Evolutionary conservation across 2,888 invertebrate genomes (phyloP).

Genomic region (Perizoma flavofasciatum): DNA sequence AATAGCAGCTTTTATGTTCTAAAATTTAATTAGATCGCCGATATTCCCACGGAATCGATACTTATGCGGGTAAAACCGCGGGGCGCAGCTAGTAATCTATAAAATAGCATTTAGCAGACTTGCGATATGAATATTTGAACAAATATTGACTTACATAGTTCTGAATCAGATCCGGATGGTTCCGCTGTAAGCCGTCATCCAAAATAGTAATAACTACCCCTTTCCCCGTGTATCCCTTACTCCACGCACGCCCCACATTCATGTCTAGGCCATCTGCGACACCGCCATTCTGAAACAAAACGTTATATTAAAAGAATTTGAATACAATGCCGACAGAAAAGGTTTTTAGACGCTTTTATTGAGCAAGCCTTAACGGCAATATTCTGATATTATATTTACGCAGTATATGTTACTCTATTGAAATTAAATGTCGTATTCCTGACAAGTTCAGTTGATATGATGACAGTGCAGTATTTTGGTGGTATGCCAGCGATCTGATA

Average conservation of each 20-base stretch:
- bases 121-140: no score
- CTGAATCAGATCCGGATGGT: constrained; percentile 95
- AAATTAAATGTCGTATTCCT: not conserved
- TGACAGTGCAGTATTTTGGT: no score
- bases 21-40: no score
- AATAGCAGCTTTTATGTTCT: no score
- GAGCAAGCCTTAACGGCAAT: no score
- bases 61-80: no score
- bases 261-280: constrained; percentile 97
- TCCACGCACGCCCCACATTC: constrained; percentile 98
- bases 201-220: constrained; percentile 98
- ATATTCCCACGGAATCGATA: no score
- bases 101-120: no score
- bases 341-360: not conserved
- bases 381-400: no score
- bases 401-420: not conserved
- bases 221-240: constrained; percentile 97
- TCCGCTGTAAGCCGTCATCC: constrained; percentile 98
- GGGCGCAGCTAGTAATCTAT: no score
- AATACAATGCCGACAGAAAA: constrained; percentile 1
- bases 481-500: no score
- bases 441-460: no score
- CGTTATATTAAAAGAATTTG: constrained; percentile 18
- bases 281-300: constrained; percentile 90
- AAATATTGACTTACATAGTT: constrained; percentile 90